Evolutionary conservation across 2,113 vertebrate species (phyloP), one percentile per base, ranked within the genome.

Genomic region (Ailuropoda melanoleuca): DNA sequence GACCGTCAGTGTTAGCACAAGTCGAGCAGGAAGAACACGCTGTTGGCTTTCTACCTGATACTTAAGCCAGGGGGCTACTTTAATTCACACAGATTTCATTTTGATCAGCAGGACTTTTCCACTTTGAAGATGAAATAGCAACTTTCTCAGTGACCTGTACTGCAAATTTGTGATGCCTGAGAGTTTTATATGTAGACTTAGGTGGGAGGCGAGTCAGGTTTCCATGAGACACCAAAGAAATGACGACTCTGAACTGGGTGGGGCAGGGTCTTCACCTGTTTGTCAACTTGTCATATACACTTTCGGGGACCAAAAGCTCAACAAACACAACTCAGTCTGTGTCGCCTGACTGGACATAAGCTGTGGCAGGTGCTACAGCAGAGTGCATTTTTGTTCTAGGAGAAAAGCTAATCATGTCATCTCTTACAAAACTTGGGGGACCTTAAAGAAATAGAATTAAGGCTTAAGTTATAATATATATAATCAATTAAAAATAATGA

Each of bases 191-290:
- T 21, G 55, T 93, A 83, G 89, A 77, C 14, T 39, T 56, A 60
- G 0, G 85, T 96, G 95, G 88, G 93, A 92, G 95, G 94, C 74
- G 93, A 50, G 86, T 72, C 58, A 68, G 37, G 94, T 95, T 97
- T 97, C 74, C 90, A 55, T 58, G 90, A 96, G 74, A 97, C 97
- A 94, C 95, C 97, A 97, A 98, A 98, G 97, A 96, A 82, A 94
- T 4, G 75, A 94, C 50, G 77, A 93, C 93, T 92, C 48, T 39
- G 23, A 78, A 17, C 37, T n/a, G 72, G 92, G 43, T 88, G 93
- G 80, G 87, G 90, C 70, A 43, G 64, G 84, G 85, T n/a, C 92
- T 97, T 81, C 81, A 85, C 87, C 84, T 78, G 58, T 70, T 74
- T 85, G 50, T 92, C 86, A 93, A 2, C 68, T 75, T 46, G 37